These are phyloP conservation scores for Gambelia wislizenii DNA, from an alignment of 2,797 vertebrate genomes.

Conservation along the genomic window DNA sequence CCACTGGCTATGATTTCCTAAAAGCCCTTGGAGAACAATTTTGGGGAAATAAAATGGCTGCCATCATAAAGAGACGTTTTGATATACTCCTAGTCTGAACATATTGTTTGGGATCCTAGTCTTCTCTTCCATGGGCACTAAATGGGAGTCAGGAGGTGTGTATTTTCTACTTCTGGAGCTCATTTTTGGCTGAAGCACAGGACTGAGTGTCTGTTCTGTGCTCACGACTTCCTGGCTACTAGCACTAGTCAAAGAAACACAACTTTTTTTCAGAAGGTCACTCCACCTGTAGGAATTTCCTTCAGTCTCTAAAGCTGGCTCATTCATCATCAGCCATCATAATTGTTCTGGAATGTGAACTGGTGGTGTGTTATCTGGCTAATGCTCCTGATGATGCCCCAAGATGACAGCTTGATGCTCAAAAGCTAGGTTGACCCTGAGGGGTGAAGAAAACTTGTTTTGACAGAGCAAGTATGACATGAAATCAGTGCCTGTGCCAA, in stretches of 20 bases:
- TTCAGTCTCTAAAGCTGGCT: slow-evolving; percentile 60
- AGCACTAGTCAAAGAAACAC: slow-evolving; percentile 54
- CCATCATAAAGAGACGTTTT: background rate
- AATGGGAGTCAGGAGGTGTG: background rate
- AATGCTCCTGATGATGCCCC: slow-evolving; percentile 62
- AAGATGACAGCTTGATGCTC: slow-evolving; percentile 72
- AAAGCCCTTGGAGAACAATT: background rate
- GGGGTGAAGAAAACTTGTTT: slow-evolving; percentile 72
- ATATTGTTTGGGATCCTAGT: background rate
- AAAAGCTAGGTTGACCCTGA: slow-evolving; percentile 68
- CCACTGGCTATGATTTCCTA: background rate
- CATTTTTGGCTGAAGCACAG: background rate
- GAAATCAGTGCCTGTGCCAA: slow-evolving; percentile 57
- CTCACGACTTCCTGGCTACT: slow-evolving; percentile 48
- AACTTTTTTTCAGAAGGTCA: slow-evolving; percentile 64
- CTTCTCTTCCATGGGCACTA: background rate
- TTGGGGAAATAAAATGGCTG: background rate
- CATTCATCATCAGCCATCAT: slow-evolving; percentile 65
- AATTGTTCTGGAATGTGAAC: slow-evolving; percentile 69
- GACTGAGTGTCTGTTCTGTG: slow-evolving; percentile 11
- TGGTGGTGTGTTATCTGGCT: slow-evolving; percentile 57
- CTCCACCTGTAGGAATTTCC: slow-evolving; percentile 72
- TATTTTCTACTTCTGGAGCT: background rate
- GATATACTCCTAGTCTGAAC: too few relatives aligned
- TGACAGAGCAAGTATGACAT: slow-evolving; percentile 60